These are phyloP conservation scores for Menura novaehollandiae DNA, from an alignment of 2,113 vertebrate species.

Conservation along the genomic window DNA sequence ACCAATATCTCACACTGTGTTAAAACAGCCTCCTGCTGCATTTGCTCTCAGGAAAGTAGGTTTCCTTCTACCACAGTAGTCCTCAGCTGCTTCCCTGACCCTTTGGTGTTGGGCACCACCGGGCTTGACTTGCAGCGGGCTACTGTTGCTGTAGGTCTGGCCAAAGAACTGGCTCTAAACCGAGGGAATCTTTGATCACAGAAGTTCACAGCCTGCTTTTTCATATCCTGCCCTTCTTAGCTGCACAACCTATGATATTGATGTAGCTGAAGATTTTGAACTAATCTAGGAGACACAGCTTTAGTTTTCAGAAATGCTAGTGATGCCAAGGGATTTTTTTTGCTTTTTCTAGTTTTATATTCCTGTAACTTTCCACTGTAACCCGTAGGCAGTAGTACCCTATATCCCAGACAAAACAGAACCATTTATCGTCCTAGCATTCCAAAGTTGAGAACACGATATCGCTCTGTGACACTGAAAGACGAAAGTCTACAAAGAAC, in stretches of 20 bases:
- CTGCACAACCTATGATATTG: neutral
- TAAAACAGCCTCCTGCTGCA: neutral
- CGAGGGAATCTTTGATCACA: neutral
- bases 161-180: neutral
- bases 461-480: too few relatives aligned
- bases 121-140: neutral
- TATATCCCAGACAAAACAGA: too few relatives aligned
- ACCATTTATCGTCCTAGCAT: too few relatives aligned
- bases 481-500: too few relatives aligned
- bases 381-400: too few relatives aligned
- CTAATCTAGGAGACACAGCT: neutral
- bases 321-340: too few relatives aligned
- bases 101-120: neutral
- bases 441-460: too few relatives aligned
- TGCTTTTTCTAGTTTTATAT: too few relatives aligned
- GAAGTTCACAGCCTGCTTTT: neutral
- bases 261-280: neutral
- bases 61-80: neutral
- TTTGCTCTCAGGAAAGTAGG: neutral
- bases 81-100: neutral
- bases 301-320: neutral
- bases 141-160: neutral
- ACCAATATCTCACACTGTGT: neutral
- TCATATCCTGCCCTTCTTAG: neutral
- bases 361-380: too few relatives aligned